Evolutionary conservation across 2,113 vertebrate species (phyloP).

Genomic region (Mellivora capensis): DNA sequence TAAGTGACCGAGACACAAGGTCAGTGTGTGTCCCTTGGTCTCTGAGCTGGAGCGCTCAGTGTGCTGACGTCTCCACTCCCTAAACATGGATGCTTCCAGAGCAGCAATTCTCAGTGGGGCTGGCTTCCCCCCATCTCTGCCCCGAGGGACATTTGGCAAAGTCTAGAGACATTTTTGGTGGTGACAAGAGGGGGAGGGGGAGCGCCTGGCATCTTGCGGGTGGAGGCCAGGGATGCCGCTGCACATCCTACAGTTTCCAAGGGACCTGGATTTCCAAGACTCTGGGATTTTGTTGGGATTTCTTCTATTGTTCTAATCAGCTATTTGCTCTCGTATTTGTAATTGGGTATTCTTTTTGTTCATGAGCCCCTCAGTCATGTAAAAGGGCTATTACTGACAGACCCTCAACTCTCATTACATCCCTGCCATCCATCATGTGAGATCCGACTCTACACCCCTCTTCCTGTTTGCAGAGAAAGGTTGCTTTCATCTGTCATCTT

Average conservation of each 20-base stretch:
- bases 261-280: not conserved
- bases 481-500: not conserved
- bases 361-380: not conserved
- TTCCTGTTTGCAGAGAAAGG: not conserved
- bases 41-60: not conserved
- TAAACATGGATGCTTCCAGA: not conserved
- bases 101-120: not conserved
- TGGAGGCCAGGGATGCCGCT: not conserved
- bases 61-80: not conserved
- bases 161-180: not conserved
- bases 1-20: not conserved
- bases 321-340: not conserved
- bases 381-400: not conserved
- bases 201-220: not conserved
- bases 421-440: not conserved
- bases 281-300: not conserved
- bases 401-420: not conserved
- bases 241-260: not conserved
- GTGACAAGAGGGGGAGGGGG: fast-evolving
- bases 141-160: not conserved
- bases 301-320: not conserved
- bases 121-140: not conserved
- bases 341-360: not conserved
- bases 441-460: not conserved
- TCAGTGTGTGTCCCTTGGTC: not conserved